Evolutionary conservation across 2,888 invertebrate species (phyloP).

Genomic region (Polydrusus tereticollis): DNA sequence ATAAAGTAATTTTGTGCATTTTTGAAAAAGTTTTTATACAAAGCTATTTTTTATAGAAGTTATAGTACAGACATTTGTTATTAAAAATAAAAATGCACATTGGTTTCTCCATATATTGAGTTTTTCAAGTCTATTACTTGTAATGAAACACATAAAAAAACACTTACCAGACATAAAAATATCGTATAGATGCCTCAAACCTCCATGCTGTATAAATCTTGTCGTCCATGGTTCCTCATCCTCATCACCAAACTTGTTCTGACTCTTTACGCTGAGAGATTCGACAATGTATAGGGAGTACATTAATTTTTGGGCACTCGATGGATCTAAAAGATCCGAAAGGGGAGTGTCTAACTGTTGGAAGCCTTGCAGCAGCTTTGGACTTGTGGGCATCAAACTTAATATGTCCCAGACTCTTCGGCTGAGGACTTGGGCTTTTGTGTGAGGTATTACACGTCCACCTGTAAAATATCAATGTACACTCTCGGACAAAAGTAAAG

Average conservation of each 20-base stretch:
- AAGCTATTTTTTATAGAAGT: too few relatives aligned
- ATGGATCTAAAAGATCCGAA: constrained; percentile 85
- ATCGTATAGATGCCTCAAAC: constrained; percentile 88
- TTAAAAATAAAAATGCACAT: too few relatives aligned
- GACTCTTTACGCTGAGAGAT: constrained; percentile 70
- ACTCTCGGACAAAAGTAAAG: too few relatives aligned
- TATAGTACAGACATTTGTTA: too few relatives aligned
- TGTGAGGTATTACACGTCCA: constrained; percentile 77
- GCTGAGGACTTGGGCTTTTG: constrained; percentile 90
- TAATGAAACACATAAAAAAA: not conserved
- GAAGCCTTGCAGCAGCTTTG: constrained; percentile 86
- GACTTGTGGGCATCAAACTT: constrained; percentile 91
- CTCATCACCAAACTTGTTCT: constrained; percentile 53
- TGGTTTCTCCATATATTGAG: too few relatives aligned
- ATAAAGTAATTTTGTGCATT: too few relatives aligned
- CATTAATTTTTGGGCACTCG: constrained; percentile 94
- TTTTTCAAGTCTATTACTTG: not conserved
- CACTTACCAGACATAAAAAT: constrained; percentile 87
- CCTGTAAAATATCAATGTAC: too few relatives aligned
- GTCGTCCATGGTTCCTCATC: constrained; percentile 75
- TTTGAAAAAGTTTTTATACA: too few relatives aligned
- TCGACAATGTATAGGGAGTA: constrained; percentile 94
- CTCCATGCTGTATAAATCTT: constrained; percentile 88
- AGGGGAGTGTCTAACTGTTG: constrained; percentile 81
- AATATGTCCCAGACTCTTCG: constrained; percentile 95